Evolutionary conservation across 2,113 vertebrate genomes (phyloP).

Genomic region (Cyprinodon tularosa): DNA sequence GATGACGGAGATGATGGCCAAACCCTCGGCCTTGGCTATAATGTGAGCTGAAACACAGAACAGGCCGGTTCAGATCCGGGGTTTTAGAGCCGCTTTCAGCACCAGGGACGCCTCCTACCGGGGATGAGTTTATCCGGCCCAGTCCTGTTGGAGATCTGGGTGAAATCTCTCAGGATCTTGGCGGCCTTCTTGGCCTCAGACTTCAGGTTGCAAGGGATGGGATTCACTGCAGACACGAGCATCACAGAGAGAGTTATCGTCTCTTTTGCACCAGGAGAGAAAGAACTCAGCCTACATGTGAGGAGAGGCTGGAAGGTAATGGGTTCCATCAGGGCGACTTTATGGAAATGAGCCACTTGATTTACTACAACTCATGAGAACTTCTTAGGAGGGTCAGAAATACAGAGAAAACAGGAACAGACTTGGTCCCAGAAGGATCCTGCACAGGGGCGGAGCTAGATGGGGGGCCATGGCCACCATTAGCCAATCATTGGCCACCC

Average conservation of each 20-base stretch:
- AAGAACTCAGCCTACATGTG: no score
- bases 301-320: no score
- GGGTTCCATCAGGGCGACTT: no score
- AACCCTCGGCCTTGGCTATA: slow-evolving; percentile 93
- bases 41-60: slow-evolving; percentile 83
- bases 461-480: no score
- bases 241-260: not conserved
- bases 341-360: no score
- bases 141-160: slow-evolving; percentile 89
- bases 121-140: slow-evolving; percentile 97
- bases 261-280: not conserved
- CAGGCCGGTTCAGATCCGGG: not conserved
- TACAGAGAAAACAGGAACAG: no score
- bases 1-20: slow-evolving; percentile 93
- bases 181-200: slow-evolving; percentile 96
- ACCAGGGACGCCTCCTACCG: slow-evolving; percentile 5
- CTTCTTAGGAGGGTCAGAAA: no score
- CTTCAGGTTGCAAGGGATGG: slow-evolving; percentile 91
- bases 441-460: no score
- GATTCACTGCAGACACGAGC: slow-evolving; percentile 86
- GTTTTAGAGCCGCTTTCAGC: no score
- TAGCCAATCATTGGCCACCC: no score
- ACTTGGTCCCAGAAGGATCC: no score
- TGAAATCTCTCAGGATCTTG: slow-evolving; percentile 96
- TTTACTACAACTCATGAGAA: no score